These are phyloP conservation scores for Empidonax alnorum DNA, from an alignment of 2,113 vertebrate species.

Conservation along the genomic window DNA sequence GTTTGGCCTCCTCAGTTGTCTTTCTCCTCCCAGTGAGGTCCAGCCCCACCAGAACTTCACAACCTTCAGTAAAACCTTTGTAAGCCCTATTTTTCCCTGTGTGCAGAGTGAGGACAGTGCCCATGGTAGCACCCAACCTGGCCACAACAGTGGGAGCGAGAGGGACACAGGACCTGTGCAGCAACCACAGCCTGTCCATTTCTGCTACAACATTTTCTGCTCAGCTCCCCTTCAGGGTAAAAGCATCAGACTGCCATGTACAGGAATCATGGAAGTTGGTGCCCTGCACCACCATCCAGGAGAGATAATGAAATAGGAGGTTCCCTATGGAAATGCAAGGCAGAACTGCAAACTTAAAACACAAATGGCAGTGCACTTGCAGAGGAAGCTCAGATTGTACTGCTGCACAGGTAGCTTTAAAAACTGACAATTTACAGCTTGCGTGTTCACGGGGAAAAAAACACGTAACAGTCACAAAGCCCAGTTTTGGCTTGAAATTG, in stretches of 20 bases:
- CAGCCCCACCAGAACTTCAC: neutral
- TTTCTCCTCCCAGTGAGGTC: neutral
- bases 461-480: neutral
- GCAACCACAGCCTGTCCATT: neutral
- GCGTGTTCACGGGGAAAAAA: neutral
- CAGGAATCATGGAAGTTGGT: neutral
- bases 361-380: neutral
- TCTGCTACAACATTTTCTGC: neutral
- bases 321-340: neutral
- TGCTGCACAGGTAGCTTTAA: neutral
- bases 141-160: fast-evolving
- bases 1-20: neutral
- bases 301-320: neutral
- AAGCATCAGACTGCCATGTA: fast-evolving
- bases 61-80: neutral
- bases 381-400: neutral
- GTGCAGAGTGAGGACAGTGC: fast-evolving
- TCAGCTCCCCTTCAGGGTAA: neutral
- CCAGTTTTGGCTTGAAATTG: neutral
- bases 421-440: neutral
- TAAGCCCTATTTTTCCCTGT: neutral
- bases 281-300: neutral
- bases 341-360: neutral
- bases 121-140: neutral
- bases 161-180: neutral